phyloP scores from a whole-genome alignment of 2,797 vertebrate species.

The Halcyon badia region DNA sequence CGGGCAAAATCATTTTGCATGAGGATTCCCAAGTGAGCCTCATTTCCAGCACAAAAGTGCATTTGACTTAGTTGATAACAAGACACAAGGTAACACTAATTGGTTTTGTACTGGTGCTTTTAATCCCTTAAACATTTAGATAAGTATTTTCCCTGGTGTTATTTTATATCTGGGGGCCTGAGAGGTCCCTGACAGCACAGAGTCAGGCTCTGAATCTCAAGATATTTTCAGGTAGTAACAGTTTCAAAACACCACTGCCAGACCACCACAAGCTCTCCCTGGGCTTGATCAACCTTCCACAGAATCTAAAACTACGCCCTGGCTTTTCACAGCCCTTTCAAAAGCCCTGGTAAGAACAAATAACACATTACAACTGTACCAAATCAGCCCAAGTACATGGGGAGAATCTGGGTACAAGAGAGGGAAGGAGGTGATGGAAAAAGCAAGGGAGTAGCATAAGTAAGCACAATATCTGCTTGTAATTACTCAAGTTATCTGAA shows the following conservation, averaged over 20 bases:
- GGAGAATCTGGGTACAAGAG: accelerated
- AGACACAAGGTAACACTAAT: background rate
- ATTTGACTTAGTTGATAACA: background rate
- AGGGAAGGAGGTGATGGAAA: background rate
- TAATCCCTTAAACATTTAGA: background rate
- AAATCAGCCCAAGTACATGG: background rate
- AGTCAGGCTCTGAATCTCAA: background rate
- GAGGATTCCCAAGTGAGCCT: background rate
- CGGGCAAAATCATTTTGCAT: background rate
- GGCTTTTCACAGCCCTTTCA: background rate
- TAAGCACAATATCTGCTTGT: background rate
- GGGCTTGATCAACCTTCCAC: background rate
- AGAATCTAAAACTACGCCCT: background rate
- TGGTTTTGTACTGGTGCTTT: background rate
- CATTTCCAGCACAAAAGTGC: background rate
- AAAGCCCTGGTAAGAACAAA: background rate
- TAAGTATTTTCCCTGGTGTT: background rate
- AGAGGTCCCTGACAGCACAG: accelerated
- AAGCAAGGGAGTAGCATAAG: background rate
- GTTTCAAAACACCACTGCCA: background rate
- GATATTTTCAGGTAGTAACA: background rate
- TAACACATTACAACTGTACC: background rate
- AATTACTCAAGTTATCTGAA: background rate
- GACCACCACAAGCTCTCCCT: background rate
- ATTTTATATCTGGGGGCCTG: background rate